A percentile compares a stretch with the other conserved stretches of the same genome.
phyloP scores from a whole-genome alignment of 2,888 invertebrate species.

The Troglohyphantes excavatus region DNA sequence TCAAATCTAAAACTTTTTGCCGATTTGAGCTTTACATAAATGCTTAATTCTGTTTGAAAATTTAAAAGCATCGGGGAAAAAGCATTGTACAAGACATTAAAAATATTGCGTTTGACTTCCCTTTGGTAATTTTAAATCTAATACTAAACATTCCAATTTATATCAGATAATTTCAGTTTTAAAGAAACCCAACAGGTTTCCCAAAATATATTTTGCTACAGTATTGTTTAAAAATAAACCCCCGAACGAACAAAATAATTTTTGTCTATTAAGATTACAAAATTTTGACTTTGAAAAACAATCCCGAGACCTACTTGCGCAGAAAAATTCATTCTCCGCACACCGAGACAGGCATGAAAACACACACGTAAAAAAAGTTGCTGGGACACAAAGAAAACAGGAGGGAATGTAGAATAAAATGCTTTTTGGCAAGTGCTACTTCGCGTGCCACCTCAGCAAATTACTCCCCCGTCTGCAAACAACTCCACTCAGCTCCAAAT shows the following conservation, averaged over 20 bases:
- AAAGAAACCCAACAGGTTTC: too few species aligned
- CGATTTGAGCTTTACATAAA: too few species aligned
- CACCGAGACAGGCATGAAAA: constrained; percentile 4
- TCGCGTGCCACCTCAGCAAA: constrained; percentile 72
- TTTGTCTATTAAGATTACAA: neutral
- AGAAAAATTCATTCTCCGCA: constrained; percentile 59
- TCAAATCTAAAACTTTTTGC: too few species aligned
- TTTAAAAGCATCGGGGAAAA: too few species aligned
- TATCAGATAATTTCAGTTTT: too few species aligned
- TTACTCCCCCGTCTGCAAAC: constrained; percentile 77
- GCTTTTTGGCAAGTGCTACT: constrained; percentile 56
- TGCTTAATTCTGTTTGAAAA: too few species aligned
- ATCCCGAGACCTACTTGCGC: constrained; percentile 16
- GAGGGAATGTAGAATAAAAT: constrained; percentile 28
- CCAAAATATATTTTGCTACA: too few species aligned
- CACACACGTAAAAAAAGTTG: constrained; percentile 9
- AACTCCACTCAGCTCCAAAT: constrained; percentile 60
- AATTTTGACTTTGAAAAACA: neutral
- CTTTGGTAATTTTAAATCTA: too few species aligned
- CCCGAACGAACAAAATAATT: neutral
- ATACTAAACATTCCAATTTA: too few species aligned
- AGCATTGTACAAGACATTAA: too few species aligned
- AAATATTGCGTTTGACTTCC: too few species aligned
- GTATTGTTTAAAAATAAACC: too few species aligned
- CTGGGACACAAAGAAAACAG: neutral